Evolutionary conservation across 2,113 vertebrate genomes (phyloP), one percentile per base, ranked within the genome.

Genomic region (Dendropsophus ebraccatus): DNA sequence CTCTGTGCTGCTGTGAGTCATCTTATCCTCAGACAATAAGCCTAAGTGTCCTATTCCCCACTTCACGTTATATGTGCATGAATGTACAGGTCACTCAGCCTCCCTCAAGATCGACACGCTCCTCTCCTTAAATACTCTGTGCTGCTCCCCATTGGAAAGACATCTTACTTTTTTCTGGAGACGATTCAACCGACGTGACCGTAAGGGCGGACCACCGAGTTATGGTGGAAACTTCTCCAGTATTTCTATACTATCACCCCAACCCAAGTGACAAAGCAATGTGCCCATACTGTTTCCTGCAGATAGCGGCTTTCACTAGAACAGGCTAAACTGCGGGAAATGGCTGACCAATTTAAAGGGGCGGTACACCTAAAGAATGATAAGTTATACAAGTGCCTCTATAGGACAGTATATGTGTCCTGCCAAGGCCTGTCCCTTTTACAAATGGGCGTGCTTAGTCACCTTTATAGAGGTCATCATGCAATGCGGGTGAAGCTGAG

Each of bases 261-360:
- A 4, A 35, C 65, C 65, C 35, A 67, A 76, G 74, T 76, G 72
- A 74, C 72, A 76, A 9, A 54, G 74, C 28, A 77, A 21, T 5
- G 13, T 19, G 12, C 0, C 7, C 49, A 52, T 49, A 3, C 47
- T 52, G 74, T 49, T 77, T 77, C 74, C 74, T 77, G 49, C 74
- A 32, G 74, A 77, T 77, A 77, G 16, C 49, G 14, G 2, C 41
- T 16, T 17, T 35, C 65, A 35, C 30, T 19, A 0, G 2, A 6
- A 69, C 16, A 69, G 1, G 7, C 14, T 2, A 69, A 69, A 21
- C 13, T 16, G 12, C 6, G 16, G 50, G 16, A 52, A 52, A 52
- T 19, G 32, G 13, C 62, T 5, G 28, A 1, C 35, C 17, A 2
- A 1, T 21, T 69, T 35, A 69, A 69, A 69, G 32, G 65, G 65